Evolutionary conservation across 1,140 invertebrate species (phyloP), one percentile per base, ranked within the genome.

Genomic region (Euwallacea similis): DNA sequence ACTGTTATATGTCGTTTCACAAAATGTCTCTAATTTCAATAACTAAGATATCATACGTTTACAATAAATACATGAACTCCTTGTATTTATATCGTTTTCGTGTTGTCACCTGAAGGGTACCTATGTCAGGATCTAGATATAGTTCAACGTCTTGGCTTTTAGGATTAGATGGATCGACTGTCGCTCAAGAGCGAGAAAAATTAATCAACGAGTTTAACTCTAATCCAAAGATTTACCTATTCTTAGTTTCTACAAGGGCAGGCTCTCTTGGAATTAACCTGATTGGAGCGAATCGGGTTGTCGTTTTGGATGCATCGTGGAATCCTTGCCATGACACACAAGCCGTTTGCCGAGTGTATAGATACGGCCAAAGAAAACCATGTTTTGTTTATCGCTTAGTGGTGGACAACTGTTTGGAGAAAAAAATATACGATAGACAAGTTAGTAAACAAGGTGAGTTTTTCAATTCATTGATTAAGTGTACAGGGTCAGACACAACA

Each of bases 281-380:
- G 16, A 93, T 96, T 55, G 97, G 97, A 21, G 98, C 98, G 0
- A 99, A 98, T 84, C 85, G 98, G 59, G 97, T 98, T 0, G 92
- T 99, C 21, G 96, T 99, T 42, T 93, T 99, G 78, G 98, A 99
- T 84, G 97, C 97, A 46, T 98, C 95, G 4, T 99, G 97, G 97
- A 99, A 99, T 85, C 98, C 98, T n/a, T 98, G 97, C 79, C 97
- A 99, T 81, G 97, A 99, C 80, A 98, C 96, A 1, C 97, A 99
- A 83, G 97, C 97, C 61, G 96, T 99, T 1, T 99, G 97, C 82
- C 85, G 98, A 77, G 96, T 99, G 46, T 99, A 98, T 81, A 88
- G 96, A 81, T 98, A 98, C 82, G 97, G 97, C 0, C 97, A 99
- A 82, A 87, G 88, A 73, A 98, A 98, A 80, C 92, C 90, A 0